Percentiles rank a stretch among this genome's conserved stretches.
Conservation (phyloP, 1,140 invertebrate species). For the Dreissena rostriformis region DNA sequence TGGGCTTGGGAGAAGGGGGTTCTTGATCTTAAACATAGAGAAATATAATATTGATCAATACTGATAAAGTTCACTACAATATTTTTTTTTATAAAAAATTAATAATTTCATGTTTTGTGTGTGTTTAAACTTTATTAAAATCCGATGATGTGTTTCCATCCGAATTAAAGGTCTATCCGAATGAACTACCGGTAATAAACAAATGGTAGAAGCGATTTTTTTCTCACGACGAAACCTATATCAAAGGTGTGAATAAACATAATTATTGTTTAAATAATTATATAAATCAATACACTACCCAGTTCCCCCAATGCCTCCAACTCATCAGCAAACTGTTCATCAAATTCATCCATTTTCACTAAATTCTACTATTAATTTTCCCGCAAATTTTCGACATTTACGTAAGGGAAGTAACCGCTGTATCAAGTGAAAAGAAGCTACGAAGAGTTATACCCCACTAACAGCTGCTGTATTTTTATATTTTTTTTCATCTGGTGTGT, state of each 20-base stretch:
- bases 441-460: too few species aligned
- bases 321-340: not conserved
- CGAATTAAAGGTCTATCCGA: not conserved
- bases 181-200: not conserved
- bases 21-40: not conserved
- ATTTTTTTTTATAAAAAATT: not conserved
- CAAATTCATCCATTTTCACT: slow-evolving; percentile 3
- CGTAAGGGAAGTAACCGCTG: too few species aligned
- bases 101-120: not conserved
- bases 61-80: not conserved
- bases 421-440: too few species aligned
- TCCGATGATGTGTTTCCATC: not conserved
- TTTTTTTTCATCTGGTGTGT: too few species aligned
- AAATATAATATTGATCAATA: not conserved
- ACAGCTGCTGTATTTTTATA: too few species aligned
- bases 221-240: not conserved
- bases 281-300: not conserved
- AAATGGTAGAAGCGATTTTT: not conserved
- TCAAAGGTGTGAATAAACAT: not conserved
- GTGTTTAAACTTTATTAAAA: not conserved
- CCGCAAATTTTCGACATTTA: not conserved
- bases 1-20: not conserved
- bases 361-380: not conserved
- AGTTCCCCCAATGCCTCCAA: not conserved
- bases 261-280: not conserved